A percentile compares a stretch with the other conserved stretches of the same genome.
These are phyloP conservation scores for Carassius auratus DNA, from an alignment of 2,113 vertebrate species.

Conservation along the genomic window DNA sequence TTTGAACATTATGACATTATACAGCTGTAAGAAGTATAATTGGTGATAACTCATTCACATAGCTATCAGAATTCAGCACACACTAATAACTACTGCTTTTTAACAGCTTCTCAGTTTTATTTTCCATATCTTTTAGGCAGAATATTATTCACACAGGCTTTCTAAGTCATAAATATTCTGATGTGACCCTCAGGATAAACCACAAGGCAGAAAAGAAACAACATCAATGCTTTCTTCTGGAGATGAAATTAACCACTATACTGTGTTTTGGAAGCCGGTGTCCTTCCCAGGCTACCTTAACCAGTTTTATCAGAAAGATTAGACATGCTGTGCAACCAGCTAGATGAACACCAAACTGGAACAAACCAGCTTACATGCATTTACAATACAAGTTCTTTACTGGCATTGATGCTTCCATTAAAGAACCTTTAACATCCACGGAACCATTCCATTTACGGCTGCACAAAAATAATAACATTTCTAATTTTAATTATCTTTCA, in stretches of 20 bases:
- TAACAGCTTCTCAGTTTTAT: not conserved
- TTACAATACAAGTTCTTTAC: not conserved
- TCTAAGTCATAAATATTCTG: not conserved
- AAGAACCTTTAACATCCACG: not conserved
- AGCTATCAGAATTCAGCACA: not conserved
- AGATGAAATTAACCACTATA: not conserved
- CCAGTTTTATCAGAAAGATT: not conserved
- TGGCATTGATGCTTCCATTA: not conserved
- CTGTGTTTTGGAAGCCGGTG: not conserved
- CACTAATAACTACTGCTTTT: conserved; percentile 1
- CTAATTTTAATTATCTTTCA: too few species aligned
- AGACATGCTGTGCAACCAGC: too few species aligned
- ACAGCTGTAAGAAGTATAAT: not conserved
- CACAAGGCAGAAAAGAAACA: not conserved
- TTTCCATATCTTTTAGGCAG: not conserved
- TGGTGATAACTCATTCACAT: not conserved
- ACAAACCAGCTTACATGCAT: not conserved
- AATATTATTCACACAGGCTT: not conserved
- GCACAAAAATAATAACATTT: too few species aligned
- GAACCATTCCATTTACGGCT: not conserved
- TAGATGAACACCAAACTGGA: too few species aligned
- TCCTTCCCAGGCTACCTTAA: not conserved
- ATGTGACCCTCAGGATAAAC: not conserved
- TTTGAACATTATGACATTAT: conserved; percentile 29
- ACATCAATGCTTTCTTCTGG: not conserved